Evolutionary conservation across 1,140 invertebrate genomes (phyloP).

Genomic region (Hydropsyche tenuis): DNA sequence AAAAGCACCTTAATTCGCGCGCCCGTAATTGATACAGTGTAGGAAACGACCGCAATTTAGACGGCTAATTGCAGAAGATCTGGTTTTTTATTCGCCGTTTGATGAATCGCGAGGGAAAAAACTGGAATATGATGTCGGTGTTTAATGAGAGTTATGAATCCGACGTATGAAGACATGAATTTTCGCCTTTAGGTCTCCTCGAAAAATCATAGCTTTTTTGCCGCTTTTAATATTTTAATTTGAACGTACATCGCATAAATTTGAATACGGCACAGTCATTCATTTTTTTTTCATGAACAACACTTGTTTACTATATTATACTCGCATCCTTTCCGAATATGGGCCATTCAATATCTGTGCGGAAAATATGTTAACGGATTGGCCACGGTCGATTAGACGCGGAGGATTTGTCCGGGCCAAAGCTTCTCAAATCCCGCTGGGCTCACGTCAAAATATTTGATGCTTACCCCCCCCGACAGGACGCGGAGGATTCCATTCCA

Average conservation of each 20-base stretch:
- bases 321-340: background rate
- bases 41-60: slow-evolving; percentile 19
- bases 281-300: background rate
- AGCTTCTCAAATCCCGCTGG: slow-evolving; percentile 23
- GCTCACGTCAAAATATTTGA: slow-evolving; percentile 35
- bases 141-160: background rate
- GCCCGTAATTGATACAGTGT: slow-evolving; percentile 14
- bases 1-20: slow-evolving; percentile 7
- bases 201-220: too few relatives aligned
- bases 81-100: background rate
- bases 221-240: too few relatives aligned
- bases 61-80: slow-evolving; percentile 2
- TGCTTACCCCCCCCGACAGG: background rate
- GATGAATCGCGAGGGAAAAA: background rate
- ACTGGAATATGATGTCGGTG: background rate
- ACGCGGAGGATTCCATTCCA: background rate
- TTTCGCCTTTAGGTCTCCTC: too few relatives aligned
- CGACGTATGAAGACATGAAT: too few relatives aligned
- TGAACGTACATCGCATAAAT: too few relatives aligned
- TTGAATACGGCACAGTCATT: too few relatives aligned
- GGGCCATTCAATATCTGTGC: background rate
- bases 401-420: slow-evolving; percentile 10
- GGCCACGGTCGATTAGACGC: slow-evolving; percentile 22
- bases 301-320: background rate
- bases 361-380: background rate